Percentiles rank a stretch among this genome's conserved stretches.
Evolutionary conservation across 2,113 vertebrate species (phyloP).

Genomic region (Agapornis roseicollis): DNA sequence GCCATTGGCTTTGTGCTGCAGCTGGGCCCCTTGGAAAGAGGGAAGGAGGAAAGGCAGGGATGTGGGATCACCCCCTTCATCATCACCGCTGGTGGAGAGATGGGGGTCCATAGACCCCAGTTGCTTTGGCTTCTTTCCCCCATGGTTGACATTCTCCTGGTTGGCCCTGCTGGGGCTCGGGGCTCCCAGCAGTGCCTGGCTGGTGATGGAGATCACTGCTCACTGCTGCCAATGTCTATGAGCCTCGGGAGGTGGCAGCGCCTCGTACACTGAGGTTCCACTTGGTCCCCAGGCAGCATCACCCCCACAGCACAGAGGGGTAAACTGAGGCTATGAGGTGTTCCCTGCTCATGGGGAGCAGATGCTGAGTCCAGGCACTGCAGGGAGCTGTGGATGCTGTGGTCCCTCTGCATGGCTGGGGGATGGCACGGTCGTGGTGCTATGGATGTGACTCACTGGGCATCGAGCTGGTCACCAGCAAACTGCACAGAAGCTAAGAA

Average conservation of each 20-base stretch:
- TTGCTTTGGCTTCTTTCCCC: background rate
- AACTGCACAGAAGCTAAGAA: background rate
- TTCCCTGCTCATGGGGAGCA: background rate
- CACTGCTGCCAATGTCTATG: rapidly evolving
- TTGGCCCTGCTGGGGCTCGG: background rate
- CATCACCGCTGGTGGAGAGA: background rate
- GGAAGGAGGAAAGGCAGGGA: background rate
- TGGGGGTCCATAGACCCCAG: rapidly evolving
- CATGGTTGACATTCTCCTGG: background rate
- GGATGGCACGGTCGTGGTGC: background rate
- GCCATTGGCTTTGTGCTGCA: slow-evolving; percentile 1
- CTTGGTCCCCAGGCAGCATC: background rate
- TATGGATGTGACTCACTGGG: background rate
- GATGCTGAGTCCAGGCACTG: rapidly evolving
- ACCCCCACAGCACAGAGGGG: background rate
- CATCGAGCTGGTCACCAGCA: background rate
- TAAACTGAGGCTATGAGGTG: background rate
- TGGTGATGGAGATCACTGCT: background rate
- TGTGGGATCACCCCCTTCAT: background rate
- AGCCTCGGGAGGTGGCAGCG: background rate
- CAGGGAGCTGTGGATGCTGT: background rate
- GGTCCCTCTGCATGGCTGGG: background rate
- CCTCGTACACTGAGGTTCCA: background rate
- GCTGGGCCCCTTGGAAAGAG: background rate
- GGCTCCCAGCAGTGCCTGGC: background rate